Conservation (phyloP, 2,113 vertebrate genomes). For the Romanogobio albipinnatus region DNA sequence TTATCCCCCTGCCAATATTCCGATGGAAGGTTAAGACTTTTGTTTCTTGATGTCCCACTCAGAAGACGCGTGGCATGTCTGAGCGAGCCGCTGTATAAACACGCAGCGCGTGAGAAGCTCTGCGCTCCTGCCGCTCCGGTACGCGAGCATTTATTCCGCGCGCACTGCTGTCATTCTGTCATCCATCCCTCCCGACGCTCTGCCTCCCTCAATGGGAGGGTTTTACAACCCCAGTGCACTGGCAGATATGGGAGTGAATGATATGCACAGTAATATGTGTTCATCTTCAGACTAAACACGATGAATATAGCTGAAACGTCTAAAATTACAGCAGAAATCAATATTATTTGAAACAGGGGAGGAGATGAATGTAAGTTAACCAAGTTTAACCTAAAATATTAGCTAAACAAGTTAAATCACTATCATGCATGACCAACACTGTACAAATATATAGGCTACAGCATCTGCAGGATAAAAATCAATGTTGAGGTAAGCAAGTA, state of each 20-base stretch:
- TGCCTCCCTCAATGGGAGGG: constrained; percentile 73
- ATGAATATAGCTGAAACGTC: background rate
- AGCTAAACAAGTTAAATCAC: too few relatives aligned
- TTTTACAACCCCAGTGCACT: constrained; percentile 34
- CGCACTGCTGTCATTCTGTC: constrained; percentile 56
- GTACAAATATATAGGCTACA: background rate
- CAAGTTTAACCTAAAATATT: background rate
- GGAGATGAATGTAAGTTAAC: background rate
- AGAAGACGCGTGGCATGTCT: constrained; percentile 70
- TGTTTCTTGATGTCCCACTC: constrained; percentile 56
- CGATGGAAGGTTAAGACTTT: constrained; percentile 39
- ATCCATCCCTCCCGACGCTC: constrained; percentile 71
- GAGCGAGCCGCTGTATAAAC: constrained; percentile 75
- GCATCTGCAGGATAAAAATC: background rate
- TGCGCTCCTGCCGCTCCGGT: constrained; percentile 73
- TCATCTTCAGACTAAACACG: background rate
- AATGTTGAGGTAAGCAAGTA: too few relatives aligned
- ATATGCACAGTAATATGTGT: background rate
- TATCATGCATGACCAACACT: background rate
- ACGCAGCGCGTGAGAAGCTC: constrained; percentile 70
- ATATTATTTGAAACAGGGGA: background rate
- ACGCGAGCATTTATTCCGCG: constrained; percentile 80
- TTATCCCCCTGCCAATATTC: constrained; percentile 13
- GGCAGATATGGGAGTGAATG: background rate
- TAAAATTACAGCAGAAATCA: background rate